Evolutionary conservation across 2,797 vertebrate genomes (phyloP).

Genomic region (Spinus olivaceus): DNA sequence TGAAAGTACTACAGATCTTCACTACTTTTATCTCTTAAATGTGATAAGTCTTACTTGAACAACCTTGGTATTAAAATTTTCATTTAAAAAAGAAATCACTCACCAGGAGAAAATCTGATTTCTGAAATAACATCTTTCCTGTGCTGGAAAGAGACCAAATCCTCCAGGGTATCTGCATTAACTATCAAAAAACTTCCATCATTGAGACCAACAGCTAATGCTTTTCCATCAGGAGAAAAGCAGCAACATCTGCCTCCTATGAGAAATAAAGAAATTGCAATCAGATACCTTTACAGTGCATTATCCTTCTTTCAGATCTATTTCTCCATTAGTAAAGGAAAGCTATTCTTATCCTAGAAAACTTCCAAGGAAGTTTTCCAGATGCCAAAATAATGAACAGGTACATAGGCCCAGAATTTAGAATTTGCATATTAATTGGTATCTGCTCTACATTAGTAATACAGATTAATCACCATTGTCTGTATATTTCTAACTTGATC

Average conservation of each 20-base stretch:
- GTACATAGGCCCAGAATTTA: not conserved
- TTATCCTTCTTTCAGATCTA: not conserved
- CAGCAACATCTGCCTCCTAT: constrained; percentile 95
- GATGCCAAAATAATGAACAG: not conserved
- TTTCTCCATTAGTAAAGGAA: not conserved
- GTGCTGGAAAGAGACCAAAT: constrained; percentile 98
- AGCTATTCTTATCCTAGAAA: not conserved
- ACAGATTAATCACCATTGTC: not conserved
- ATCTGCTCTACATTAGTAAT: not conserved
- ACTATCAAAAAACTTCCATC: constrained; percentile 97
- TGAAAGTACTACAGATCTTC: not conserved
- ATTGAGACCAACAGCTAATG: constrained; percentile 92
- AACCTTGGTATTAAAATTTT: not conserved
- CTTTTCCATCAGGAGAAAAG: constrained; percentile 97
- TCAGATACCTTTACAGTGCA: not conserved
- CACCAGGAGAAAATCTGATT: constrained; percentile 96
- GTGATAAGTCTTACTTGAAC: not conserved
- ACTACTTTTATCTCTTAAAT: not conserved
- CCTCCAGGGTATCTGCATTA: constrained; percentile 96
- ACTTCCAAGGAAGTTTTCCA: not conserved
- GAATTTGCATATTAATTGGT: not conserved
- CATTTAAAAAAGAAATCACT: not conserved
- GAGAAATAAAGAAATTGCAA: constrained; percentile 10
- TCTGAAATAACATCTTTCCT: constrained; percentile 96
- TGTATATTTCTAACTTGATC: not conserved